phyloP scores from a whole-genome alignment of 92 coral and sea anemone genomes.

The Umimayanthus chanpuru region DNA sequence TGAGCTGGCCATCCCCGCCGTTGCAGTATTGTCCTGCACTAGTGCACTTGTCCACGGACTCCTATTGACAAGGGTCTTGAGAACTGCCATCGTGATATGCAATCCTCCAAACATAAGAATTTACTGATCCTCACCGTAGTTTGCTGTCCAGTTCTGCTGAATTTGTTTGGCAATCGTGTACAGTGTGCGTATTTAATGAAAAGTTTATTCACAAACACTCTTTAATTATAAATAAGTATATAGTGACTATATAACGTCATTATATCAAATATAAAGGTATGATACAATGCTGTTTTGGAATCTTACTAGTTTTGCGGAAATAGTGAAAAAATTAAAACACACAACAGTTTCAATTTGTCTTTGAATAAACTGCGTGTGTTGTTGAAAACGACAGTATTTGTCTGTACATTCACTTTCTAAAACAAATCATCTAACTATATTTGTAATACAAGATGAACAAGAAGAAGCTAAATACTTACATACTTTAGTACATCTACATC shows the following conservation, averaged over 20 bases:
- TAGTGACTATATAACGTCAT: not conserved
- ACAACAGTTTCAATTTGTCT: not conserved
- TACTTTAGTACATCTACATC: not conserved
- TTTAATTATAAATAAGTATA: not conserved
- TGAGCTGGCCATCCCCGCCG: constrained; percentile 14
- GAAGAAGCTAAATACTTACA: constrained; percentile 13
- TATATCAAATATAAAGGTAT: too few species aligned
- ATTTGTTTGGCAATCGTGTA: not conserved
- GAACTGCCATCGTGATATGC: not conserved
- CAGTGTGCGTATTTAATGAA: not conserved
- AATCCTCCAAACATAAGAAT: too few species aligned
- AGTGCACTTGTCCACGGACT: constrained; percentile 34
- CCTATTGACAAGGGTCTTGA: constrained; percentile 25
- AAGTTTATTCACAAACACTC: not conserved
- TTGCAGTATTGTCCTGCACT: constrained; percentile 29
- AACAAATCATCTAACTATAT: not conserved
- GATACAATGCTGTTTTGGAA: too few species aligned
- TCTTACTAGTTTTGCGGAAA: not conserved
- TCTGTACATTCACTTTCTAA: not conserved
- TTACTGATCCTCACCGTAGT: constrained; percentile 8
- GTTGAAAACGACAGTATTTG: not conserved
- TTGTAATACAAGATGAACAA: not conserved
- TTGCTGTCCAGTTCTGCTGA: not conserved
- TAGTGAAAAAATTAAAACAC: not conserved
- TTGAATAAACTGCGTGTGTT: not conserved